phyloP scores from a whole-genome alignment of 1,140 invertebrate species.

The Diorhabda carinulata region DNA sequence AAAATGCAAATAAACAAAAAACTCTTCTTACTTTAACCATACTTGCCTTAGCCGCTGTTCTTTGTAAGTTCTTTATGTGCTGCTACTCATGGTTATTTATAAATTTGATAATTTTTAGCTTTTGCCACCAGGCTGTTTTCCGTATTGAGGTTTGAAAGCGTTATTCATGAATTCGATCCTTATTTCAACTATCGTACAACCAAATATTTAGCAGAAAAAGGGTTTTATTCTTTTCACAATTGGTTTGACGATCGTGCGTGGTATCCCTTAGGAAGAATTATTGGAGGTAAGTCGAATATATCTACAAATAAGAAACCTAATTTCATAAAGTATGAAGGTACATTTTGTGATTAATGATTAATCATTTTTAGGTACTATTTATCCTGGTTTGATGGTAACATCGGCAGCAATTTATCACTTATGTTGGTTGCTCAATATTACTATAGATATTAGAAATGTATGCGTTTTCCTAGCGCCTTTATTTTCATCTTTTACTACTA shows the following conservation, averaged over 20 bases:
- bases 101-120: slow-evolving; percentile 60
- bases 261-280: slow-evolving; percentile 96
- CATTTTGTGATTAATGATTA: neutral
- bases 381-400: slow-evolving; percentile 96
- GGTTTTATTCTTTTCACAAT: slow-evolving; percentile 97
- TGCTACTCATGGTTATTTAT: slow-evolving; percentile 14
- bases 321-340: neutral
- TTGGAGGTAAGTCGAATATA: slow-evolving; percentile 65
- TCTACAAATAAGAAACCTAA: neutral
- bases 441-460: slow-evolving; percentile 94
- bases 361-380: slow-evolving; percentile 77
- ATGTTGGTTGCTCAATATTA: slow-evolving; percentile 86
- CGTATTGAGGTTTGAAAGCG: slow-evolving; percentile 94
- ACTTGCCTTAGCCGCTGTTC: slow-evolving; percentile 83
- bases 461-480: slow-evolving; percentile 97
- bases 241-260: slow-evolving; percentile 99
- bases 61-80: slow-evolving; percentile 70
- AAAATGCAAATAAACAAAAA: slow-evolving; percentile 87
- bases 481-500: slow-evolving; percentile 93
- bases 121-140: slow-evolving; percentile 94
- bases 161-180: slow-evolving; percentile 98
- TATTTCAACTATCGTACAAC: slow-evolving; percentile 99
- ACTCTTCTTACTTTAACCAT: slow-evolving; percentile 89
- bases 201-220: slow-evolving; percentile 89
- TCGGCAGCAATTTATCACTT: slow-evolving; percentile 88